Percentiles rank a stretch among this genome's conserved stretches.
These are phyloP conservation scores for Phengaris alcon DNA, from an alignment of 2,888 invertebrate species.

Conservation along the genomic window DNA sequence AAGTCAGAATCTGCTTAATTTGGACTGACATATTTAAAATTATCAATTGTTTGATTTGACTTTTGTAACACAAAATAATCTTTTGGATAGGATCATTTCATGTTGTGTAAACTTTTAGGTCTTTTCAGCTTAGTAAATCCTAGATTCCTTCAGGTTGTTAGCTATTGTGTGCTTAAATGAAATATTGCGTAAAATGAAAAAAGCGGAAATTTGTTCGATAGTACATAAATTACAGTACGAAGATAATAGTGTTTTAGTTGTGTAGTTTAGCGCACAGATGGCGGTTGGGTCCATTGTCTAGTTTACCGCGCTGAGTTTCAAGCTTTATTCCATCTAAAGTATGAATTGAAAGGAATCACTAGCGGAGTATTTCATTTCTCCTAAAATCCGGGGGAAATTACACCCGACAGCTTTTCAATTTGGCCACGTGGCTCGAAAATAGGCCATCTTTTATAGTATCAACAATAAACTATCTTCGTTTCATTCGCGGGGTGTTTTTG, in stretches of 20 bases:
- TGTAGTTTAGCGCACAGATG: conserved; percentile 12
- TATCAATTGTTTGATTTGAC: too few species aligned
- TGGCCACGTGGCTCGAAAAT: conserved; percentile 66
- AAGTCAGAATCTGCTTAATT: too few species aligned
- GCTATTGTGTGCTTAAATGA: background rate
- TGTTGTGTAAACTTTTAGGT: too few species aligned
- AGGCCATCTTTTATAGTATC: conserved; percentile 66
- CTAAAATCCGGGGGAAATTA: conserved; percentile 44
- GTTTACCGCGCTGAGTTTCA: conserved; percentile 20
- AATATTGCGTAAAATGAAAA: too few species aligned
- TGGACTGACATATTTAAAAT: too few species aligned
- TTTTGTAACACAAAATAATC: too few species aligned
- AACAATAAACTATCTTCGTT: conserved; percentile 53
- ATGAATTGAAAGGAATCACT: conserved; percentile 22
- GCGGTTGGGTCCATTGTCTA: conserved; percentile 17
- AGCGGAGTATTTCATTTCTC: conserved; percentile 36
- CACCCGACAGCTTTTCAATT: conserved; percentile 51
- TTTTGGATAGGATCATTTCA: too few species aligned
- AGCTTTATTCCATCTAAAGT: conserved; percentile 24
- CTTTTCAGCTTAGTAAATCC: too few species aligned
- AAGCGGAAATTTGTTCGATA: background rate
- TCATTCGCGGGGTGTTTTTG: conserved; percentile 43
- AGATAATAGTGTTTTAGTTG: background rate
- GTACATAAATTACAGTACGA: background rate
- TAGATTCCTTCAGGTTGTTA: background rate